Base-by-base conservation (phyloP, 2,888 invertebrate genomes). In the Theretra japonica region DNA sequence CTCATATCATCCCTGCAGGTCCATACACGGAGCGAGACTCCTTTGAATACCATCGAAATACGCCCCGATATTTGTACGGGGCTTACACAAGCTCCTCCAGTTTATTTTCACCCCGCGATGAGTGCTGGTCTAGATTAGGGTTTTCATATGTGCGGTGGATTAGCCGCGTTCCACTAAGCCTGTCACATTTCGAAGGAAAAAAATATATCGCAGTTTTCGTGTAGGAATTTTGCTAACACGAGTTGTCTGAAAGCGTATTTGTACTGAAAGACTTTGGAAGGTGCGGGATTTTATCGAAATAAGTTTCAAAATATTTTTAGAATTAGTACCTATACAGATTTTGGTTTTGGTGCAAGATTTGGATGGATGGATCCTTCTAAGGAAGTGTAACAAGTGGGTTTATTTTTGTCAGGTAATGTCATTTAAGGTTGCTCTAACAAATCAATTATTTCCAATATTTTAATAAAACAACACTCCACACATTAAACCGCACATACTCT, bases 21-120 rank as follows among this genome's bases (percentile, higher is more conserved):
- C 72, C 48, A 60, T 59, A 69, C 59, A 57, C 56, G 77, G 76
- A 74, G 79, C 80, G 75, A 80, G 76, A 74, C 77, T 79, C 76
- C 77, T 81, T 83, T 80, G 80, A 83, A 82, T 76, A 75, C 78
- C 80, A 83, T 82, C 83, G 79, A 83, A 82, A 82, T 79, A 79
- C 80, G 75, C 78, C 79, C 79, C 74, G 77, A 79, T 82, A 80
- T 82, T 81, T 81, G 81, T 79, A 77, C 74, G 73, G 33, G 33
- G 68, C 73, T 70, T 65, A 70, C 62, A 65, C 70, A 70, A 69
- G 50, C 72, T 74, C 73, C 74, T 78, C 62, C 73, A 77, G 78
- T 77, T 79, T 79, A 80, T 80, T 76, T 78, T 75, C 81, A 69
- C 72, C 72, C 72, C 30, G 41, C 69, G 72, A 60, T 69, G 72